Evolutionary conservation across 2,113 vertebrate genomes (phyloP), one percentile per base, ranked within the genome.

Genomic region (Salvelinus alpinus): DNA sequence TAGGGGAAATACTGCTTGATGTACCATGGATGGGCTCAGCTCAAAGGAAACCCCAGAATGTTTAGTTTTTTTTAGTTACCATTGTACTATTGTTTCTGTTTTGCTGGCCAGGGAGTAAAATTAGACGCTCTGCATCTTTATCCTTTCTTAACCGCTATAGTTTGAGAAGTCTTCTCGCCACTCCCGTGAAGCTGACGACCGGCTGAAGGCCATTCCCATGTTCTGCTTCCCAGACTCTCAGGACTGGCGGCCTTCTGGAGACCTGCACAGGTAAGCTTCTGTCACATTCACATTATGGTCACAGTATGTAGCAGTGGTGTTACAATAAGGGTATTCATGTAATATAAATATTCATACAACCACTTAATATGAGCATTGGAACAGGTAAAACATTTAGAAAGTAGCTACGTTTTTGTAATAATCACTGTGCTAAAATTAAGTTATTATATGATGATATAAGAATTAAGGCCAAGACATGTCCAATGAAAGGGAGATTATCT

Each of bases 181-280:
- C 31, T 96, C 97, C 59, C 96, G 89, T 87, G 97, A 99, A 74
- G 96, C 94, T 0, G 98, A 99, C 74, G 97, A 99, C 79, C 94
- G 96, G 79, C 93, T 99, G 29, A 98, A 94, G 88, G 95, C 97
- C 82, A 99, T 99, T 86, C 98, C 98, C 4, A 96, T 92, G 76
- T 99, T 99, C 91, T 99, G 98, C 91, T 99, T 99, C 89, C 98
- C 97, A 1, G 97, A 99, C 87, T 91, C 94, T 18, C 92, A 94
- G 73, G 96, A 96, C 86, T 98, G 97, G 96, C 91, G 91, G 70
- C 96, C 97, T 68, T 92, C 95, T 13, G 93, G 93, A 67, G 91
- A 97, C 76, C 90, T 94, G 59, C 94, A 93, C 85, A 99, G 96
- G 98, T 99, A 84, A 91, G 85, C 27, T 72, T 34, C 7, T 29